phyloP scores from a whole-genome alignment of 2,888 invertebrate genomes.

The Anticlea derivata region DNA sequence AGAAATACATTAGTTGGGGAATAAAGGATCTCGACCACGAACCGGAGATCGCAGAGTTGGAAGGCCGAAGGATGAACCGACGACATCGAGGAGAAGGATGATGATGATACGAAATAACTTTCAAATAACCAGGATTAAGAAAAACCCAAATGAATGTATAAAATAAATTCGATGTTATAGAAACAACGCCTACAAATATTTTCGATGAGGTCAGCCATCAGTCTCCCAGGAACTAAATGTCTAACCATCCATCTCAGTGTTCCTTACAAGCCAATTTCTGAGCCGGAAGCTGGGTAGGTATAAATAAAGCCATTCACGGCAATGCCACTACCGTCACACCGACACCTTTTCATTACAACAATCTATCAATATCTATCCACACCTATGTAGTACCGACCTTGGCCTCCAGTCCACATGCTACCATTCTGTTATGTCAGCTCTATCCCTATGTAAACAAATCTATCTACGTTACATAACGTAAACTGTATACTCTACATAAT shows the following conservation, averaged over 20 bases:
- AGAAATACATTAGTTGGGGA: no score
- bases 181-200: no score
- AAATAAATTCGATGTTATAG: no score
- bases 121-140: no score
- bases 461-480: slow-evolving; percentile 3
- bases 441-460: slow-evolving; percentile 11
- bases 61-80: no score
- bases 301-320: slow-evolving; percentile 5
- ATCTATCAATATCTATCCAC: slow-evolving; percentile 18
- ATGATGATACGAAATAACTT: no score
- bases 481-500: neutral
- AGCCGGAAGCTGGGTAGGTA: slow-evolving; percentile 20
- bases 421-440: slow-evolving; percentile 10
- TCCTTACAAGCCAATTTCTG: slow-evolving; percentile 5
- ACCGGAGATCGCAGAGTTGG: no score
- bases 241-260: neutral
- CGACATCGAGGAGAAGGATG: no score
- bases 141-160: no score
- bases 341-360: slow-evolving; percentile 6
- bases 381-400: slow-evolving; percentile 10
- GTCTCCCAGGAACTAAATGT: neutral
- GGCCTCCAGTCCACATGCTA: slow-evolving; percentile 10
- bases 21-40: no score
- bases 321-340: slow-evolving; percentile 7
- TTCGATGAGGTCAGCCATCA: neutral